Evolutionary conservation across 2,113 vertebrate genomes (phyloP).

Genomic region (Rana temporaria): DNA sequence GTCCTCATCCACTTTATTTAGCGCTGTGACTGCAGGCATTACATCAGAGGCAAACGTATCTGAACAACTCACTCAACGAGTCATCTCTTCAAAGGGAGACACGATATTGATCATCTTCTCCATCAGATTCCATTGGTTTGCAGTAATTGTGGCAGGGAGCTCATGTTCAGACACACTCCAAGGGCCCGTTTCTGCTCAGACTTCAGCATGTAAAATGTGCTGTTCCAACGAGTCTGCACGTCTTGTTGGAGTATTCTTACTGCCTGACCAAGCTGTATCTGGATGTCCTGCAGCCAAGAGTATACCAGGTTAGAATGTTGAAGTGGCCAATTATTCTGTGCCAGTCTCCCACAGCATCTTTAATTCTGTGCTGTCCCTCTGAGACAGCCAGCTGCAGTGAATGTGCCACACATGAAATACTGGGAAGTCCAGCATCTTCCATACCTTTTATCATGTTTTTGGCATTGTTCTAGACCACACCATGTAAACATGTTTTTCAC

Average conservation of each 20-base stretch:
- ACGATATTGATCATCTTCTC: neutral
- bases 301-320: slow-evolving; percentile 3
- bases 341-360: too few species aligned
- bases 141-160: neutral
- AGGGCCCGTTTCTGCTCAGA: neutral
- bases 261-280: too few species aligned
- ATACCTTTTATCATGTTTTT: slow-evolving; percentile 6
- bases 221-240: neutral
- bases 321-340: too few species aligned
- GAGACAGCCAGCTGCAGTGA: too few species aligned
- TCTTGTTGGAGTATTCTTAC: neutral
- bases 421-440: neutral
- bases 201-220: neutral
- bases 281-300: neutral
- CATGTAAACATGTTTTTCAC: neutral
- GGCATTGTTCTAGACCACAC: neutral
- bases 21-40: too few species aligned
- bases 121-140: neutral
- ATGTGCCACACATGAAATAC: too few species aligned
- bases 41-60: too few species aligned
- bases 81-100: neutral
- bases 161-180: neutral
- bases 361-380: too few species aligned
- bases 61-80: neutral
- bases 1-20: too few species aligned